Percentiles rank a stretch among this genome's conserved stretches.
These are phyloP conservation scores for Tupaia chinensis DNA, from an alignment of 2,113 vertebrate genomes.

Conservation along the genomic window DNA sequence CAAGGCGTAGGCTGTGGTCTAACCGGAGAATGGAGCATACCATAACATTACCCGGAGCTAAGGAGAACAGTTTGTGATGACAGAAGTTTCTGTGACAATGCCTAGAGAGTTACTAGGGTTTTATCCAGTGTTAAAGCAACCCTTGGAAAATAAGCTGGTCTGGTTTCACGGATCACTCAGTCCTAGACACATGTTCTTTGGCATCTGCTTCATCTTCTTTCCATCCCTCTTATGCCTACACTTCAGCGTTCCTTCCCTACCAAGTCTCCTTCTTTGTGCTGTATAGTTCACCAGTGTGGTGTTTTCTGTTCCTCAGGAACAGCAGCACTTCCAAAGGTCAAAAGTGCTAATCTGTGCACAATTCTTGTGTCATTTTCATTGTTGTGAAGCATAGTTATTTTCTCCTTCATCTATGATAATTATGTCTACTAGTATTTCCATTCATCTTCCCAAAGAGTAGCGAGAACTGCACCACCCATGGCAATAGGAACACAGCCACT, in stretches of 20 bases:
- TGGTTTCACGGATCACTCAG: not conserved
- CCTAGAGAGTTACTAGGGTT: not conserved
- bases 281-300: not conserved
- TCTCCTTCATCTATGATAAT: not conserved
- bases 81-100: not conserved
- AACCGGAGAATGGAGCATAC: no score
- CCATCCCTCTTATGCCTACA: not conserved
- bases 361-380: not conserved
- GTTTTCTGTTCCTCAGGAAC: rapidly evolving
- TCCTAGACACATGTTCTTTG: not conserved
- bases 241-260: not conserved
- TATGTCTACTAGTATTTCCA: not conserved
- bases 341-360: rapidly evolving
- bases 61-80: not conserved
- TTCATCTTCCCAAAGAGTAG: not conserved
- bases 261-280: not conserved
- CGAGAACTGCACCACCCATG: not conserved
- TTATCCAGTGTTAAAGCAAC: not conserved
- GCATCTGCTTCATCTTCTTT: not conserved
- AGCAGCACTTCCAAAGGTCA: not conserved
- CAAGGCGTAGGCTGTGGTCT: not conserved
- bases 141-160: not conserved
- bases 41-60: no score
- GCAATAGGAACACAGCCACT: not conserved
- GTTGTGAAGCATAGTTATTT: not conserved